These are phyloP conservation scores for Cataglyphis rosenhaueri DNA, from an alignment of 2,888 invertebrate genomes.

Conservation along the genomic window DNA sequence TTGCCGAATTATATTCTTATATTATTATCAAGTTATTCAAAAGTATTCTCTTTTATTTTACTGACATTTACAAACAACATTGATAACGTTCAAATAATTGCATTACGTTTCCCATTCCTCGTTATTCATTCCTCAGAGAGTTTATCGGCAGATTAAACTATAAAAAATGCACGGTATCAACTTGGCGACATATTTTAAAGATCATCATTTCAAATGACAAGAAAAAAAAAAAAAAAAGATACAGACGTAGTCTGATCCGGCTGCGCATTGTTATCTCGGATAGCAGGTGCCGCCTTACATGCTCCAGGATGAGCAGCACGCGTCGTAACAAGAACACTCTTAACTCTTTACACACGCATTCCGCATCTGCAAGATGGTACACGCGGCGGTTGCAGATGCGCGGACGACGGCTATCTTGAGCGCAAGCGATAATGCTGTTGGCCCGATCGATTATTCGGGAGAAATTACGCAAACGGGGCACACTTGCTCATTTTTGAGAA, in stretches of 20 bases:
- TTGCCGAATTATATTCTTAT: neutral
- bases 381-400: conserved; percentile 65
- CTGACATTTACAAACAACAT: neutral
- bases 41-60: neutral
- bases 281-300: conserved; percentile 75
- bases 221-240: conserved; percentile 45
- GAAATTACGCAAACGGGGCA: neutral
- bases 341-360: conserved; percentile 68
- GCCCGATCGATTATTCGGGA: conserved; percentile 1
- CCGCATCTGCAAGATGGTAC: conserved; percentile 72
- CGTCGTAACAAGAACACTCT: conserved; percentile 64
- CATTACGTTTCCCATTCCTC: neutral
- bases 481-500: neutral
- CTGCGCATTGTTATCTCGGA: conserved; percentile 68
- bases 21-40: neutral
- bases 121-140: neutral
- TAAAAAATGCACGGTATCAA: neutral
- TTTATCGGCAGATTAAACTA: conserved; percentile 3
- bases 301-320: conserved; percentile 67
- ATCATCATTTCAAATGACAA: conserved; percentile 54
- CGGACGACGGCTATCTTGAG: conserved; percentile 26
- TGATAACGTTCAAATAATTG: neutral
- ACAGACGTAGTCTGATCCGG: conserved; percentile 58
- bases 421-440: conserved; percentile 36
- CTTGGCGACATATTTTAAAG: conserved; percentile 15